Conservation (phyloP, 2,113 vertebrate genomes). For the Neolamprologus tretocephalus region DNA sequence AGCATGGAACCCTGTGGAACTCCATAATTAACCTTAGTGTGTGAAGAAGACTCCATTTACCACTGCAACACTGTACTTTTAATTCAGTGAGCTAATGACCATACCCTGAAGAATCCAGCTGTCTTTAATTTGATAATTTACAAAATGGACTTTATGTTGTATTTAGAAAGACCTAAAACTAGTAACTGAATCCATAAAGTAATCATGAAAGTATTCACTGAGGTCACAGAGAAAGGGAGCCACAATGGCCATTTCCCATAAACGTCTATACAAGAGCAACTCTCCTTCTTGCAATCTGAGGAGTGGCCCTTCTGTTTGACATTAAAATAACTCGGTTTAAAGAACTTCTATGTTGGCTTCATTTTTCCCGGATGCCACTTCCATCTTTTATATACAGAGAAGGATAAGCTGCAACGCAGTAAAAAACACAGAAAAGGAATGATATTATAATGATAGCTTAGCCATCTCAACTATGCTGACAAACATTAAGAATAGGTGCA, state of each 20-base stretch:
- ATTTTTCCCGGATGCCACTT: not conserved
- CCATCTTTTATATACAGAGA: not conserved
- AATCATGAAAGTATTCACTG: not conserved
- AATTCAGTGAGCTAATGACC: not conserved
- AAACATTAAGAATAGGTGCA: not conserved
- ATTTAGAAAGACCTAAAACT: not conserved
- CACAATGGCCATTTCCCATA: not conserved
- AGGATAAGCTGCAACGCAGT: not conserved
- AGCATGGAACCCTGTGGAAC: not conserved
- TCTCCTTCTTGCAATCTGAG: not conserved
- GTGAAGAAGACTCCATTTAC: not conserved
- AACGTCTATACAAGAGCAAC: not conserved
- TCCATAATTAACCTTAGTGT: not conserved
- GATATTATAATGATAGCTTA: not conserved
- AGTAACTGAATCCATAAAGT: not conserved
- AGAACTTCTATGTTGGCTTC: not conserved
- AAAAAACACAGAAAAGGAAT: not conserved
- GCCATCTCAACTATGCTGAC: not conserved
- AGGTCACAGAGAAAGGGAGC: not conserved
- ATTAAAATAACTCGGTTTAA: not conserved
- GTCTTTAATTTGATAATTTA: not conserved
- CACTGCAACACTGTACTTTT: not conserved
- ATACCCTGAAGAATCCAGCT: not conserved
- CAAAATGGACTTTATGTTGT: not conserved
- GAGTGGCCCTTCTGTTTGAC: not conserved